These are phyloP conservation scores for Urosaurus nigricauda DNA, from an alignment of 2,797 vertebrate species.

Conservation along the genomic window DNA sequence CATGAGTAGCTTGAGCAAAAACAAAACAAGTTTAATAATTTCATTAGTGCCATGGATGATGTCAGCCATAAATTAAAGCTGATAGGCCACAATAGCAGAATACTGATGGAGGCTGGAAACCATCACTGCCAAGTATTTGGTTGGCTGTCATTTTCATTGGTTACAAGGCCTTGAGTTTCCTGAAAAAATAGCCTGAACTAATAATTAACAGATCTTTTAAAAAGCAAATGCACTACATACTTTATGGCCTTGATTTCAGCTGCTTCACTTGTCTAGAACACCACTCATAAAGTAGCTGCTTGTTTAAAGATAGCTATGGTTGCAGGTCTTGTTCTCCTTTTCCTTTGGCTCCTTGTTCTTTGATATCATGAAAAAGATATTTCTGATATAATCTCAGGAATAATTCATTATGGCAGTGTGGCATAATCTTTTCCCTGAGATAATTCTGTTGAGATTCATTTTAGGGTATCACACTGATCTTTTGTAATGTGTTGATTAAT, in stretches of 20 bases:
- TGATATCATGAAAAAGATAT: background rate
- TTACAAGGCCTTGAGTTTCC: background rate
- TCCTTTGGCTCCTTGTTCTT: background rate
- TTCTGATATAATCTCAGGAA: background rate
- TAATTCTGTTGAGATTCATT: constrained; percentile 17
- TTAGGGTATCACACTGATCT: background rate
- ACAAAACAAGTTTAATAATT: constrained; percentile 36
- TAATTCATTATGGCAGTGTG: background rate
- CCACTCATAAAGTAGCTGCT: background rate
- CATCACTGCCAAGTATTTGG: constrained; percentile 26
- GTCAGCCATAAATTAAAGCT: constrained; percentile 36
- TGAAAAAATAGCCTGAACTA: background rate
- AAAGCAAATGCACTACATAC: background rate
- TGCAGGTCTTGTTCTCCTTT: background rate
- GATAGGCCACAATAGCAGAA: constrained; percentile 7
- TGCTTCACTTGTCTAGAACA: background rate
- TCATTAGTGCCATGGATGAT: constrained; percentile 17
- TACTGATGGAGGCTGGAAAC: constrained; percentile 7
- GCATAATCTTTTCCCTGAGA: background rate
- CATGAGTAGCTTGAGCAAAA: constrained; percentile 35
- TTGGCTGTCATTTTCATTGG: background rate
- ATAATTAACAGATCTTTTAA: constrained; percentile 36
- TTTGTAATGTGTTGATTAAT: background rate
- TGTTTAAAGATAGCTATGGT: background rate
- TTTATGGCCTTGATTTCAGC: background rate